Conservation (phyloP, 2,113 vertebrate species). For the Paradoxurus hermaphroditus region DNA sequence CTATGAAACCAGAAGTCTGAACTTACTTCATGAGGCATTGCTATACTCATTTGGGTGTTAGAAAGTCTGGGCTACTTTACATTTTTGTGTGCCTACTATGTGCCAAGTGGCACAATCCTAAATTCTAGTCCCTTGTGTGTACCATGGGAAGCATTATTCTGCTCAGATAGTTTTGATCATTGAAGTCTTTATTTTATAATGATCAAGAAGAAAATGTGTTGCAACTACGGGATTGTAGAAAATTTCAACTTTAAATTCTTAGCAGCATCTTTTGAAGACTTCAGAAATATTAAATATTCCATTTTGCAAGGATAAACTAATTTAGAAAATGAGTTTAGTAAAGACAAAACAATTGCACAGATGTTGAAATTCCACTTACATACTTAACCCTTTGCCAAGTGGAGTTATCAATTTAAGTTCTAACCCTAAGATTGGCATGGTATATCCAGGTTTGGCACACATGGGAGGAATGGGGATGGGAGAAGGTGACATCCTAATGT, state of each 20-base stretch:
- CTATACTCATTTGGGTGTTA: background rate
- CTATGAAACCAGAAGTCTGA: background rate
- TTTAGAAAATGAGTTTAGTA: slow-evolving; percentile 22
- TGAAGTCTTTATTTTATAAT: background rate
- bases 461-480: background rate
- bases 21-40: background rate
- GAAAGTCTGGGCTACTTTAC: background rate
- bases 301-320: slow-evolving; percentile 9
- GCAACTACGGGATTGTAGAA: background rate
- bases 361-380: slow-evolving; percentile 27
- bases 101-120: background rate
- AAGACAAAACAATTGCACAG: background rate
- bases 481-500: background rate
- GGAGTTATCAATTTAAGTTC: background rate
- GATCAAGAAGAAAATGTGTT: slow-evolving; percentile 31
- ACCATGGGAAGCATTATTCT: background rate
- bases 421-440: background rate
- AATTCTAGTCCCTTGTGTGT: background rate
- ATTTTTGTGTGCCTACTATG: background rate
- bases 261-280: slow-evolving; percentile 5
- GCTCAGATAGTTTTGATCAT: background rate
- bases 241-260: background rate
- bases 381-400: slow-evolving; percentile 14
- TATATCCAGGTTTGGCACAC: background rate
- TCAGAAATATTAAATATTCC: slow-evolving; percentile 30